phyloP scores from a whole-genome alignment of 1,140 invertebrate genomes.

The Papilio polytes region DNA sequence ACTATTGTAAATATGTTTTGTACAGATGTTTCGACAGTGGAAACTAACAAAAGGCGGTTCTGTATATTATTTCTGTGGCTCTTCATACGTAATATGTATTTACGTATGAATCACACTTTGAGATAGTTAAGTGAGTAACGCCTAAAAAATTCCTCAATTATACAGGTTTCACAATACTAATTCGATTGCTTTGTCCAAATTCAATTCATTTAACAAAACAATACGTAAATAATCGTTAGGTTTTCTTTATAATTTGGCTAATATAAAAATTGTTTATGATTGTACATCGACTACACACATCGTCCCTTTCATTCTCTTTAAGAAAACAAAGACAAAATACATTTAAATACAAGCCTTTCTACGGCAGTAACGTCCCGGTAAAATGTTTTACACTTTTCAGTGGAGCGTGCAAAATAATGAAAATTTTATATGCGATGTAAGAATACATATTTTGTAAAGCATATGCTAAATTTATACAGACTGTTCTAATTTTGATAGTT shows the following conservation, averaged over 20 bases:
- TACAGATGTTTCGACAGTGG: not conserved
- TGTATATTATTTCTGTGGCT: not conserved
- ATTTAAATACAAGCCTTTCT: not conserved
- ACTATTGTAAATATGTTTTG: not conserved
- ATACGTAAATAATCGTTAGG: not conserved
- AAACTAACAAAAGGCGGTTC: not conserved
- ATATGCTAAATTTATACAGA: slow-evolving; percentile 47
- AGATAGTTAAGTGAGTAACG: slow-evolving; percentile 70
- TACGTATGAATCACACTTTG: slow-evolving; percentile 69
- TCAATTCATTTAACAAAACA: slow-evolving; percentile 4
- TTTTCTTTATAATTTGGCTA: not conserved
- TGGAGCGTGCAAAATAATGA: not conserved
- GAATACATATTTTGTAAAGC: slow-evolving; percentile 32
- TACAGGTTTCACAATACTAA: slow-evolving; percentile 51
- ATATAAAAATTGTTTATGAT: not conserved
- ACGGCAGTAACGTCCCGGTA: not conserved
- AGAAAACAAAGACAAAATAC: not conserved
- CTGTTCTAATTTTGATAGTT: slow-evolving; percentile 61
- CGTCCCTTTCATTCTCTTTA: not conserved
- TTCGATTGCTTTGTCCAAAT: not conserved
- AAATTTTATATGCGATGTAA: slow-evolving; percentile 14
- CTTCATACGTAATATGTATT: slow-evolving; percentile 35
- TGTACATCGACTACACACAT: not conserved
- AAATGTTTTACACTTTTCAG: not conserved
- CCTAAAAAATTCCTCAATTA: slow-evolving; percentile 72